A percentile compares a stretch with the other conserved stretches of the same genome.
phyloP scores from a whole-genome alignment of 2,888 invertebrate species.

The Marasmarcha lunaedactyla region DNA sequence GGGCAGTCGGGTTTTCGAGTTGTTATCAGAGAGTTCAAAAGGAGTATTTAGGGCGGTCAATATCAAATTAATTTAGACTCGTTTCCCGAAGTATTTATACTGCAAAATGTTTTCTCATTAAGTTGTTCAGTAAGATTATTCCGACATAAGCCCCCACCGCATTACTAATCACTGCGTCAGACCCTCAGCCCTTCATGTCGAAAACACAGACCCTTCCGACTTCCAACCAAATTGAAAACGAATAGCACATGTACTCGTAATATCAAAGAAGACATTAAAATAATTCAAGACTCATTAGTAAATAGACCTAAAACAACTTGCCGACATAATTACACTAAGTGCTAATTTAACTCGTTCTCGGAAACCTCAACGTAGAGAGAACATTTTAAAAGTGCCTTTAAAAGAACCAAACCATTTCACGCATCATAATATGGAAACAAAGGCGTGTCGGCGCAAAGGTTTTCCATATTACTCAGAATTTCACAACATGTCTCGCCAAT shows the following conservation, averaged over 20 bases:
- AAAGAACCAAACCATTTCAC: conserved; percentile 29
- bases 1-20: too few species aligned
- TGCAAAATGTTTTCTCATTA: conserved; percentile 46
- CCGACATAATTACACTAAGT: neutral
- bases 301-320: conserved; percentile 12
- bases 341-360: neutral
- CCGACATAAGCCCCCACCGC: conserved; percentile 39
- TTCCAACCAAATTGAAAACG: conserved; percentile 42
- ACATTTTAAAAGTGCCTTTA: too few species aligned
- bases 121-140: conserved; percentile 48
- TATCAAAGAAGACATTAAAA: conserved; percentile 27
- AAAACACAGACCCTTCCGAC: conserved; percentile 26
- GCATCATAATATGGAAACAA: conserved; percentile 42
- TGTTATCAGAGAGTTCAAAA: too few species aligned
- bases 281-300: conserved; percentile 31
- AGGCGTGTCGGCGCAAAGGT: conserved; percentile 27
- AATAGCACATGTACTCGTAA: conserved; percentile 19
- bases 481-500: conserved; percentile 41
- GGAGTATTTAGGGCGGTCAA: too few species aligned
- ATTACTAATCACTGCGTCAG: conserved; percentile 54
- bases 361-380: too few species aligned
- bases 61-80: too few species aligned
- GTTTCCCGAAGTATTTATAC: conserved; percentile 6
- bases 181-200: conserved; percentile 29
- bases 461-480: conserved; percentile 33